Evolutionary conservation across 2,797 vertebrate species (phyloP).

Genomic region (Balearica regulorum): DNA sequence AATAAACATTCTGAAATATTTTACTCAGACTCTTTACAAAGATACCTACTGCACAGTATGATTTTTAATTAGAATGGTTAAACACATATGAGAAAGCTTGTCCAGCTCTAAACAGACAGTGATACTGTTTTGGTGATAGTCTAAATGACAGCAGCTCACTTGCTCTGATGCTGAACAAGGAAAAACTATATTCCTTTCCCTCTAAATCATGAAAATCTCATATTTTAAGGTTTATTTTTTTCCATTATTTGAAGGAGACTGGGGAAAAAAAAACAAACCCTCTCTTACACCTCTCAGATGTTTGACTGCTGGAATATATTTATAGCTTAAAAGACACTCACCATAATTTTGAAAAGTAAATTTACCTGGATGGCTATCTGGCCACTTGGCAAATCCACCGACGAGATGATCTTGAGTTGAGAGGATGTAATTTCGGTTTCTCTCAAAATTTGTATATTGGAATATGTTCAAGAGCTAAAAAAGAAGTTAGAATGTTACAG

Average conservation of each 20-base stretch:
- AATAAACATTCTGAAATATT: not conserved
- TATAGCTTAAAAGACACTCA: not conserved
- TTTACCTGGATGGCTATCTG: constrained; percentile 84
- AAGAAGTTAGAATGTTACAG: not conserved
- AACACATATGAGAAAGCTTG: not conserved
- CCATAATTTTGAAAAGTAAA: not conserved
- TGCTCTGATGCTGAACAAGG: not conserved
- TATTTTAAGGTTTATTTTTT: not conserved
- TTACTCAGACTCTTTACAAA: not conserved
- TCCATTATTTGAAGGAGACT: not conserved
- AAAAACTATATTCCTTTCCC: not conserved
- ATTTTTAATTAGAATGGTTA: not conserved
- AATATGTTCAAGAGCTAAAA: constrained; percentile 92
- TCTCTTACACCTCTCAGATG: not conserved
- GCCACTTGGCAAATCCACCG: constrained; percentile 98
- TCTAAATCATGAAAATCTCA: not conserved
- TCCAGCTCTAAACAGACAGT: not conserved
- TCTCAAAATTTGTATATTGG: constrained; percentile 93
- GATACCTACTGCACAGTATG: not conserved
- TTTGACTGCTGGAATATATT: not conserved
- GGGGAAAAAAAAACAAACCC: not conserved
- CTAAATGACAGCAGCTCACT: not conserved
- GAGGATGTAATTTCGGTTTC: constrained; percentile 95
- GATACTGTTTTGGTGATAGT: not conserved
- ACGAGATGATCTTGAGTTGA: constrained; percentile 96